Percentiles rank a stretch among this genome's conserved stretches.
These are phyloP conservation scores for Taurulus bubalis DNA, from an alignment of 2,113 vertebrate genomes.

Conservation along the genomic window DNA sequence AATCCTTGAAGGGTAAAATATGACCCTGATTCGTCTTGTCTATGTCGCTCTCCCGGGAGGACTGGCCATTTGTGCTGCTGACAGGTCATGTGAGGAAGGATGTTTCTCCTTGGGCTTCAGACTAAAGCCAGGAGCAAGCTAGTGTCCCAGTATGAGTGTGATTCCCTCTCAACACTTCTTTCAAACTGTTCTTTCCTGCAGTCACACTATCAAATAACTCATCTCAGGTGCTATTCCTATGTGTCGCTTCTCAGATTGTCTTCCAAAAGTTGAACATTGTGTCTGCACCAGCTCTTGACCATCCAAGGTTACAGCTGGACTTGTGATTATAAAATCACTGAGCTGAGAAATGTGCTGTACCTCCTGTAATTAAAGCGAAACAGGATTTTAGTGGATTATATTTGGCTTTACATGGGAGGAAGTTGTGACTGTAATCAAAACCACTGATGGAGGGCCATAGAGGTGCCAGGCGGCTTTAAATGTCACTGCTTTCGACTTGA, in stretches of 20 bases:
- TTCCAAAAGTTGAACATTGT: background rate
- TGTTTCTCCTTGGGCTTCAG: slow-evolving; percentile 21
- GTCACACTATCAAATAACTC: slow-evolving; percentile 5
- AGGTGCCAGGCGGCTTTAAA: slow-evolving; percentile 55
- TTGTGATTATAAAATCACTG: slow-evolving; percentile 28
- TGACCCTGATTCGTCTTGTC: slow-evolving; percentile 72
- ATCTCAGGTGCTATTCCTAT: background rate
- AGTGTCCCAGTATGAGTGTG: slow-evolving; percentile 1
- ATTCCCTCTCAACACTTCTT: background rate
- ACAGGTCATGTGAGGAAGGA: slow-evolving; percentile 68
- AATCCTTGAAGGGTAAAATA: slow-evolving; percentile 73
- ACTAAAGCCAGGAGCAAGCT: background rate
- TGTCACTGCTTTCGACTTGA: slow-evolving; percentile 44
- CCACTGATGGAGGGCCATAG: slow-evolving; percentile 22
- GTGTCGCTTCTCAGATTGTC: background rate
- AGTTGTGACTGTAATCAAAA: slow-evolving; percentile 72
- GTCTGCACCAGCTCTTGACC: slow-evolving; percentile 9
- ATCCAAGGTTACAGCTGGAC: slow-evolving; percentile 4
- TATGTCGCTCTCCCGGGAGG: slow-evolving; percentile 35
- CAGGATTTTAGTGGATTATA: slow-evolving; percentile 63
- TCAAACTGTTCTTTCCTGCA: background rate
- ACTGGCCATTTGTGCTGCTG: slow-evolving; percentile 35
- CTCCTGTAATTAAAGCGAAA: slow-evolving; percentile 52
- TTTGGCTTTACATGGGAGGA: slow-evolving; percentile 31
- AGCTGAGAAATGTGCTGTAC: slow-evolving; percentile 45